Evolutionary conservation across 1,140 invertebrate genomes (phyloP).

Genomic region (Drosophila pandora): DNA sequence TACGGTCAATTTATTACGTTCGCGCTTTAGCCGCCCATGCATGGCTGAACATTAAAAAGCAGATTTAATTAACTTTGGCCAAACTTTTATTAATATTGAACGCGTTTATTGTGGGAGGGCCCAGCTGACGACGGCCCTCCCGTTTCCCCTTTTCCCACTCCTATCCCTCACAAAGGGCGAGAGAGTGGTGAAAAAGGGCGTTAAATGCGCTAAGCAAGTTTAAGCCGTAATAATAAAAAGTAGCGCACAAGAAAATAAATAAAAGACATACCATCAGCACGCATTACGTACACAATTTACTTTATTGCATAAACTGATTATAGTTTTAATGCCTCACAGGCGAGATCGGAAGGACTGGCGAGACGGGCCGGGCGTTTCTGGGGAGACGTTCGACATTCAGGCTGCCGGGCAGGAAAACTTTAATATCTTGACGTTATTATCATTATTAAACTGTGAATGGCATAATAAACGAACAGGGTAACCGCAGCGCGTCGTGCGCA

Average conservation of each 20-base stretch:
- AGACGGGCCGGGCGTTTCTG: neutral
- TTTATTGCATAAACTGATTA: slow-evolving; percentile 83
- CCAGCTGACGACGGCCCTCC: slow-evolving; percentile 26
- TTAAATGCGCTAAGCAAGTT: slow-evolving; percentile 73
- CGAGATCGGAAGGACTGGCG: slow-evolving; percentile 5
- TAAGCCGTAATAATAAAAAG: slow-evolving; percentile 73
- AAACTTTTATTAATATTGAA: slow-evolving; percentile 81
- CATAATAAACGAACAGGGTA: slow-evolving; percentile 79
- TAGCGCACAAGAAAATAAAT: slow-evolving; percentile 75
- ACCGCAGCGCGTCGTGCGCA: slow-evolving; percentile 54
- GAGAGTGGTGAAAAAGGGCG: slow-evolving; percentile 19
- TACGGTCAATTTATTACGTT: slow-evolving; percentile 78
- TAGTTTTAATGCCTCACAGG: slow-evolving; percentile 74
- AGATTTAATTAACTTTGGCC: slow-evolving; percentile 80
- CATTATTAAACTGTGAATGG: slow-evolving; percentile 82
- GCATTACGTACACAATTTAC: slow-evolving; percentile 82
- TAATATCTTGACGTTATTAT: slow-evolving; percentile 81
- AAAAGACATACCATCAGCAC: slow-evolving; percentile 74
- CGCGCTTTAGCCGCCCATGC: slow-evolving; percentile 62
- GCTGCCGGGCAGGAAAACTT: slow-evolving; percentile 71
- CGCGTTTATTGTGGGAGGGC: slow-evolving; percentile 53
- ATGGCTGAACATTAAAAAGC: slow-evolving; percentile 78
- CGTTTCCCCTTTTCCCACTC: neutral
- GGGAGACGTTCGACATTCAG: slow-evolving; percentile 42
- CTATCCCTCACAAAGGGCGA: neutral